These are phyloP conservation scores for Eptesicus fuscus DNA, from an alignment of 2,113 vertebrate genomes.

Conservation along the genomic window DNA sequence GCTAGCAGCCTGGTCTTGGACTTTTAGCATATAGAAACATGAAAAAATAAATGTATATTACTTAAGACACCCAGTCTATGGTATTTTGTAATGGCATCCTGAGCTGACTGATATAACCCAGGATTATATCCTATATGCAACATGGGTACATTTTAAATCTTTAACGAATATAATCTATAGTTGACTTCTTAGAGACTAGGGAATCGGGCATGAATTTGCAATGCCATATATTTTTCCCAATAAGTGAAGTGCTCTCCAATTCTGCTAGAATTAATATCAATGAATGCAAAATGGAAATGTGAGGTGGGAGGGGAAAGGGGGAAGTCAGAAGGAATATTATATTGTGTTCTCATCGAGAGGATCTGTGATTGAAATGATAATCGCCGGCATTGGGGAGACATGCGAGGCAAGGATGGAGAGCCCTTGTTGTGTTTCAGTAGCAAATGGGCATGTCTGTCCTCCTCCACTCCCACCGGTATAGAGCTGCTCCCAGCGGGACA, in stretches of 20 bases:
- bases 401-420: not conserved
- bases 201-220: not conserved
- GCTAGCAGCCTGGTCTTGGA: not conserved
- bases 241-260: not conserved
- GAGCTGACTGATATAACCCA: not conserved
- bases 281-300: not conserved
- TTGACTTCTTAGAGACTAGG: not conserved
- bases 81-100: not conserved
- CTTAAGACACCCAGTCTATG: not conserved
- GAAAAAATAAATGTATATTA: not conserved
- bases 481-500: slow-evolving; percentile 48
- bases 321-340: not conserved
- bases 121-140: not conserved
- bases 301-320: not conserved
- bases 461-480: not conserved
- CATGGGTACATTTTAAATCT: not conserved
- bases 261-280: slow-evolving; percentile 4
- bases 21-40: not conserved
- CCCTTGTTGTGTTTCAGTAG: not conserved
- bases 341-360: not conserved
- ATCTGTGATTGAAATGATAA: not conserved
- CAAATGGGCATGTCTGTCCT: not conserved
- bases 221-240: not conserved
- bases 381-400: not conserved
- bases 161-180: not conserved